Evolutionary conservation across 2,888 invertebrate species (phyloP).

Genomic region (Rhamphomyia laevipes): DNA sequence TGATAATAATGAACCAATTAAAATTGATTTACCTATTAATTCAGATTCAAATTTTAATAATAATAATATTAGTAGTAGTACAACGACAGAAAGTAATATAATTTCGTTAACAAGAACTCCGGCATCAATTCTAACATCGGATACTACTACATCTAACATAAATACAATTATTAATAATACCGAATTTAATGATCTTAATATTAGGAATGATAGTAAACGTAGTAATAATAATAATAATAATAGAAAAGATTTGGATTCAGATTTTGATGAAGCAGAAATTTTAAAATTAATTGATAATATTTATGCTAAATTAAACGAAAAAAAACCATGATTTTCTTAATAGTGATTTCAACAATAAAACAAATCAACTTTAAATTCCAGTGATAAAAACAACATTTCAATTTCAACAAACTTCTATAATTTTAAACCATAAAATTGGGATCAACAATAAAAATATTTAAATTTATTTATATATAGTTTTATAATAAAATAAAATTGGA

Average conservation of each 20-base stretch:
- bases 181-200: background rate
- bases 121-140: background rate
- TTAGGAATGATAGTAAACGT: background rate
- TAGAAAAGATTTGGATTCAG: background rate
- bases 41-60: background rate
- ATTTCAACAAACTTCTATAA: background rate
- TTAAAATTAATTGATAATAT: constrained; percentile 30
- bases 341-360: background rate
- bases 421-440: background rate
- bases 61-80: background rate
- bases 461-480: background rate
- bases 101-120: background rate
- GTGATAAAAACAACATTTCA: background rate
- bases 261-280: constrained; percentile 32
- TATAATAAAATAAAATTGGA: no score
- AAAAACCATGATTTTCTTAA: constrained; percentile 1
- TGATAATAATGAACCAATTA: no score
- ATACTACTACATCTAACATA: constrained; percentile 4
- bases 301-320: constrained; percentile 31
- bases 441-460: background rate
- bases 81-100: background rate
- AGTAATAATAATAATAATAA: background rate
- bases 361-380: background rate
- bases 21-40: background rate
- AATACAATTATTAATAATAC: background rate